These are phyloP conservation scores for Trypoxylus dichotomus DNA, from an alignment of 1,140 invertebrate species.

Conservation along the genomic window DNA sequence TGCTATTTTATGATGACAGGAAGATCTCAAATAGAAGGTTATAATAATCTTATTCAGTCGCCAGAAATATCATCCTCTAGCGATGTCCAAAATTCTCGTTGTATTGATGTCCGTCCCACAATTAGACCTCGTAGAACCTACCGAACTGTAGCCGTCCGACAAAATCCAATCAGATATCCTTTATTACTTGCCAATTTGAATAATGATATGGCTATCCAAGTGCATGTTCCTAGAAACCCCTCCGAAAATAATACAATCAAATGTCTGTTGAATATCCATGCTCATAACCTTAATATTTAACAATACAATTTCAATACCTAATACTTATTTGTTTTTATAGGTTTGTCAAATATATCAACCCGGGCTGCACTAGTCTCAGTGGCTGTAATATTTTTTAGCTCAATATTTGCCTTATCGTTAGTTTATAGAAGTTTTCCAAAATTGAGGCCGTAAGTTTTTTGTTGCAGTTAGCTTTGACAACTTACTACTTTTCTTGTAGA, in stretches of 20 bases:
- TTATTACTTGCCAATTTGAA: neutral
- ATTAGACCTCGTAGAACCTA: constrained; percentile 10
- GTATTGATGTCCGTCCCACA: constrained; percentile 33
- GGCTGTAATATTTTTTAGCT: constrained; percentile 65
- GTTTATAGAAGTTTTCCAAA: constrained; percentile 80
- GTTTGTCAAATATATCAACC: constrained; percentile 45
- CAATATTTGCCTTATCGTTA: constrained; percentile 63
- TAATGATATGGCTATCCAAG: constrained; percentile 13
- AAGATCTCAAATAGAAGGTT: constrained; percentile 40
- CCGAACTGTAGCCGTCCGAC: neutral
- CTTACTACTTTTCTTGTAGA: constrained; percentile 62
- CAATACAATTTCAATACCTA: neutral
- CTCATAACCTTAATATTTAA: neutral
- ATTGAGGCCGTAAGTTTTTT: constrained; percentile 72
- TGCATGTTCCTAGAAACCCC: constrained; percentile 11
- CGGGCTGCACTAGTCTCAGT: constrained; percentile 61
- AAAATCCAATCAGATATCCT: neutral
- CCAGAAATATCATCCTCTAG: constrained; percentile 44
- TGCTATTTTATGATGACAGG: constrained; percentile 13
- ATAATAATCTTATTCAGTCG: constrained; percentile 44
- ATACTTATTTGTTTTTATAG: neutral
- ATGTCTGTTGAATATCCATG: neutral
- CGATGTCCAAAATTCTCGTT: constrained; percentile 36
- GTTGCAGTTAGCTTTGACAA: neutral
- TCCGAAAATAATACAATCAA: neutral